Evolutionary conservation across 2,113 vertebrate species (phyloP), one percentile per base, ranked within the genome.

Genomic region (Xenopus borealis): DNA sequence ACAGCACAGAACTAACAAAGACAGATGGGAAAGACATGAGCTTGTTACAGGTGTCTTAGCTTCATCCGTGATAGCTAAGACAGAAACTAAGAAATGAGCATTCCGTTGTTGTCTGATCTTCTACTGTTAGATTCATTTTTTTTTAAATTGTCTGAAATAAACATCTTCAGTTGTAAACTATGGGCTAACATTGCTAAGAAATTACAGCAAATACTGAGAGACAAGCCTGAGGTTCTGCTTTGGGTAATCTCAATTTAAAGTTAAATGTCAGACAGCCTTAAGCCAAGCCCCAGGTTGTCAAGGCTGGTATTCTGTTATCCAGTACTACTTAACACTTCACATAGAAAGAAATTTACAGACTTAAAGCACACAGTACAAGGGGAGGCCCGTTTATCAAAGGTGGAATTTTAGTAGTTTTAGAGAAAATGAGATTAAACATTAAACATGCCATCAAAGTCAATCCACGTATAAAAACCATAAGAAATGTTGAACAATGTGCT

Each of bases 11-110:
- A 46, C 47, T 70, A 70, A 77, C 58, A 64, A 69, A 50, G 58
- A 69, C 65, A 75, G 66, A 75, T 69, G 66, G 57, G 27, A 75
- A 62, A 52, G 59, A 66, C 45, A 62, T 69, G 46, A 50, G 62
- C 69, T 69, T 62, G 62, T 75, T 69, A 68, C 50, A 13, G 55
- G 58, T 62, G 66, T 68, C 55, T 20, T 44, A 62, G 73, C 45
- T 53, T 17, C 63, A 63, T 55, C 47, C 47, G 45, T 27, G 16
- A 30, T 18, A 16, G 23, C 23, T 3, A 19, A 45, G 59, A 64
- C 47, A 11, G 57, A 19, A 14, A 55, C 17, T 17, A 73, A 47
- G 19, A 45, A 52, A 66, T 50, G 44, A 72, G 57, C 57, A 12
- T 50, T 62, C 65, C 47, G 55, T 69, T 69, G 18, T 33, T 63